Evolutionary conservation across 2,888 invertebrate species (phyloP).

Genomic region (Agrotis segetum): DNA sequence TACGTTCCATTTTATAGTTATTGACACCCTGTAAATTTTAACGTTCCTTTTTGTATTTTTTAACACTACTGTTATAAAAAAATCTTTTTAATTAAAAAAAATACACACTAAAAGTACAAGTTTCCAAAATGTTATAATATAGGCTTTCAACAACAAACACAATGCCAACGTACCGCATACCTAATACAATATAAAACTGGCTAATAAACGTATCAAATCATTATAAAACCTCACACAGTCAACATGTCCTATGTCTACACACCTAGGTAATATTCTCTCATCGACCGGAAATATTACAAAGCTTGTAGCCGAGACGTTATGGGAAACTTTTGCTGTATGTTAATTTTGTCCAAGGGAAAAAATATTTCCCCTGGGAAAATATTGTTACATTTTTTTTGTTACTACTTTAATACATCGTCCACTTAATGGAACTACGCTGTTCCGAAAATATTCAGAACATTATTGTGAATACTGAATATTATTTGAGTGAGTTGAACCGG

Average conservation of each 20-base stretch:
- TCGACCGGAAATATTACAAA: constrained; percentile 73
- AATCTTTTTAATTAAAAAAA: no score
- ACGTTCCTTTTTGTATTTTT: no score
- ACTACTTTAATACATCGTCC: background rate
- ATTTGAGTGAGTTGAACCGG: background rate
- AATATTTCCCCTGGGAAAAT: background rate
- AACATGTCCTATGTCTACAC: constrained; percentile 74
- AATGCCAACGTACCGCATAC: constrained; percentile 53
- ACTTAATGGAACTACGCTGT: background rate
- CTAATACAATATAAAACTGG: constrained; percentile 75
- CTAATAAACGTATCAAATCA: constrained; percentile 75
- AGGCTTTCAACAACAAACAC: constrained; percentile 30
- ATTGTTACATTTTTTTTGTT: no score
- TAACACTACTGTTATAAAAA: no score
- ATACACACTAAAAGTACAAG: no score
- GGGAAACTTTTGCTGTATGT: constrained; percentile 36
- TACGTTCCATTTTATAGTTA: no score
- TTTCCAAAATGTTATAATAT: background rate
- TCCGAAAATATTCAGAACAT: background rate
- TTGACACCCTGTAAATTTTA: no score
- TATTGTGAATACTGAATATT: background rate
- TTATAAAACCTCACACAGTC: constrained; percentile 75
- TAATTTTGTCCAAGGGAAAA: background rate
- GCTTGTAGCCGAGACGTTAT: constrained; percentile 51
- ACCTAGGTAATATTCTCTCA: constrained; percentile 82